Percentiles rank a stretch among this genome's conserved stretches.
phyloP scores from a whole-genome alignment of 2,888 invertebrate genomes.

The Xestia ashworthii region DNA sequence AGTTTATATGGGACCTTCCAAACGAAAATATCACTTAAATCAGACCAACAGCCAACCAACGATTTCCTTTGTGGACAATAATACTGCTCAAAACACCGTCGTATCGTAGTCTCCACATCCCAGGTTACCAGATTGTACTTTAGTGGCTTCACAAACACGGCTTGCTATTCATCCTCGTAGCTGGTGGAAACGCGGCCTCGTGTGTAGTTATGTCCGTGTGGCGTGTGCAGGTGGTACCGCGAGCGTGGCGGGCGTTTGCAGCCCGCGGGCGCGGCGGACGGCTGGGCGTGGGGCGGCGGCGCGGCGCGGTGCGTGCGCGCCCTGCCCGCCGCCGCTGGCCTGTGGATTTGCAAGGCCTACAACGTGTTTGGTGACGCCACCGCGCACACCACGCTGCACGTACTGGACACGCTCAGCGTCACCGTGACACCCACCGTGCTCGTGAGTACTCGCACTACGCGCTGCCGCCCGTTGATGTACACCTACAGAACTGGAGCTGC shows the following conservation, averaged over 20 bases:
- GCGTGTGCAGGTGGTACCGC: slow-evolving; percentile 88
- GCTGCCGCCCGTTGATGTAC: not conserved
- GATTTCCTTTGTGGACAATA: too few relatives aligned
- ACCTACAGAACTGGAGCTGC: not conserved
- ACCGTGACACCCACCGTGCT: slow-evolving; percentile 90
- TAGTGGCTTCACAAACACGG: not conserved
- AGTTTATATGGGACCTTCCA: not conserved
- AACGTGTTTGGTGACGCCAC: slow-evolving; percentile 93
- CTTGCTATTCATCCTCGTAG: not conserved
- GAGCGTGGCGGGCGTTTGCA: slow-evolving; percentile 89
- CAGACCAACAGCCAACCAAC: too few relatives aligned
- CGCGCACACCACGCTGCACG: slow-evolving; percentile 91
- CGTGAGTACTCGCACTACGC: slow-evolving; percentile 76
- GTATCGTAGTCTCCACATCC: too few relatives aligned
- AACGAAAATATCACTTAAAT: too few relatives aligned
- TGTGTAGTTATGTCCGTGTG: not conserved
- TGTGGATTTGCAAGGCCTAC: slow-evolving; percentile 93
- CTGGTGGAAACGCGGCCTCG: not conserved
- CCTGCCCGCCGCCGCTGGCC: slow-evolving; percentile 91
- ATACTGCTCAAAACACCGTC: too few relatives aligned
- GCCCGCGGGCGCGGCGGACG: slow-evolving; percentile 68
- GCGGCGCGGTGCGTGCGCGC: slow-evolving; percentile 93
- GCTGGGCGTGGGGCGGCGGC: slow-evolving; percentile 93
- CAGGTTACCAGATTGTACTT: too few relatives aligned
- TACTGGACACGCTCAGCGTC: slow-evolving; percentile 91